Base-by-base conservation (phyloP, 2,797 vertebrate genomes). In the Ctenochaetus hawaiiensis region DNA sequence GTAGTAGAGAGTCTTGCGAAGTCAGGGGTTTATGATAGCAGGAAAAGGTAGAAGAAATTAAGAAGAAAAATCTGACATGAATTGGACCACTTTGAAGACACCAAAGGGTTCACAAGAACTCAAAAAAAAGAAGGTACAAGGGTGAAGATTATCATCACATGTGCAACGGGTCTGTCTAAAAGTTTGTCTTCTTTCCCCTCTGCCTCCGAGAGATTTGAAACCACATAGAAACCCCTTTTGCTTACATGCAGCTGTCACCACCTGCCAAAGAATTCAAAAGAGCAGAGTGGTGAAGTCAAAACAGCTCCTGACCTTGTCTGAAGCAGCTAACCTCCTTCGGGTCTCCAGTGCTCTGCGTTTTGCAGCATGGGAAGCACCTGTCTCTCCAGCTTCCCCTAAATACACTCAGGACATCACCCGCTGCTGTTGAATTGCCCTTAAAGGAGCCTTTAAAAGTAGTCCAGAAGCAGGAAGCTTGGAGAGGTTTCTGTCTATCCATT, bases 241-340 rank as follows among this genome's bases (percentile, higher is more conserved):
- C 88, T 91, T 81, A 90, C 79, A 81, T 75, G 72, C 78, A 66
- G 59, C 91, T 94, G 91, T 94, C 91, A 86, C 72, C 89, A 89
- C 93, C 85, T 92, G 91, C 78, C 84, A 87, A 82, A 93, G 82
- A 65, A 66, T 66, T 62, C 84, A 80, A 78, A 85, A 89, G 77
- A 87, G 80, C 83, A 59, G 82, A 90, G 87, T 44, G 75, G 72
- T 53, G 83, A 88, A 94, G 91, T 93, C 93, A 94, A 95, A 95
- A 95, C 93, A 95, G 82, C 82, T 64, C 52, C 20, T 90, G 93
- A 90, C 86, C 93, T 91, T 62, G 89, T 91, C 90, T 94, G 87
- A 81, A 84, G 73, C 82, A 47, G 84, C 86, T 86, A 88, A 88
- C 91, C 90, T 65, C 81, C 80, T 47, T 16, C 75, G 73, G 79